Evolutionary conservation across 2,888 invertebrate genomes (phyloP).

Genomic region (Acanthoscelides obtectus): DNA sequence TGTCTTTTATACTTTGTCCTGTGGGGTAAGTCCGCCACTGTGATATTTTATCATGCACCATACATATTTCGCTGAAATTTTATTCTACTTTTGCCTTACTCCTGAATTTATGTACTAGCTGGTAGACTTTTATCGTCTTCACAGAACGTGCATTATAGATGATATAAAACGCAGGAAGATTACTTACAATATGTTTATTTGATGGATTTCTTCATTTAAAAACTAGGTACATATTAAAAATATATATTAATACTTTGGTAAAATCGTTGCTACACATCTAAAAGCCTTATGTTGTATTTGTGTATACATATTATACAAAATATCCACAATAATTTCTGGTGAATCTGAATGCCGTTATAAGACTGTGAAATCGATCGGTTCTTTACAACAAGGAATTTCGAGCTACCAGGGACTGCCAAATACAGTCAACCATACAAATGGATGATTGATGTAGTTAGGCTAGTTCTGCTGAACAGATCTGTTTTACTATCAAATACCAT

Average conservation of each 20-base stretch:
- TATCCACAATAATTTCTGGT: neutral
- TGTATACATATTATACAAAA: neutral
- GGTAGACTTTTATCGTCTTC: neutral
- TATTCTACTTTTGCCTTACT: neutral
- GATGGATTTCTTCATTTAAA: neutral
- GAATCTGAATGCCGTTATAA: neutral
- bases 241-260: constrained; percentile 34
- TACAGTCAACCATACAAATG: too few species aligned
- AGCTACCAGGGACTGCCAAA: too few species aligned
- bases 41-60: neutral
- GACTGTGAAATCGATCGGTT: neutral
- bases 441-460: too few species aligned
- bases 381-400: too few species aligned
- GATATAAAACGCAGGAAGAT: neutral
- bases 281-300: constrained; percentile 15
- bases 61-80: neutral
- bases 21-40: neutral
- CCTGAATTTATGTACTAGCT: neutral
- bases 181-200: neutral
- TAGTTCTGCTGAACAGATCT: too few species aligned
- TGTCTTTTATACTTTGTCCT: too few species aligned
- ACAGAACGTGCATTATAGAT: neutral
- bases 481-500: too few species aligned
- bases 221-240: constrained; percentile 20
- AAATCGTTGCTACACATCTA: constrained; percentile 23